These are phyloP conservation scores for human DNA, from an alignment of 2,113 vertebrate genomes.

Conservation along the genomic window GRCh38 chr4:139390501-139391000, in stretches of 20 bases:
- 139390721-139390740: conserved; percentile 52
- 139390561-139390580: conserved; percentile 74
- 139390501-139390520: conserved; percentile 69
- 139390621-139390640: conserved; percentile 75
- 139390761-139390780: conserved; percentile 64
- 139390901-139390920: conserved; percentile 10
- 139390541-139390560: conserved; percentile 75
- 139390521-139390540: conserved; percentile 78
- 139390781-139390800: conserved; percentile 55
- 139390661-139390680: conserved; percentile 57
- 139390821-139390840: neutral
- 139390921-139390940: conserved; percentile 81
- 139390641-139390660: conserved; percentile 75
- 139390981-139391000: conserved; percentile 84
- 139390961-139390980: conserved; percentile 87
- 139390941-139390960: conserved; percentile 83
- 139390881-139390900: conserved; percentile 16
- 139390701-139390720: conserved; percentile 58
- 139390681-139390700: conserved; percentile 57
- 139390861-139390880: neutral
- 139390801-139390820: conserved; percentile 42
- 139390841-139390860: conserved; percentile 10
- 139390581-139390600: conserved; percentile 72
- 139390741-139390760: conserved; percentile 62
- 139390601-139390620: conserved; percentile 76